Evolutionary conservation across 2,113 vertebrate genomes (phyloP).

Genomic region (Chroicocephalus ridibundus): DNA sequence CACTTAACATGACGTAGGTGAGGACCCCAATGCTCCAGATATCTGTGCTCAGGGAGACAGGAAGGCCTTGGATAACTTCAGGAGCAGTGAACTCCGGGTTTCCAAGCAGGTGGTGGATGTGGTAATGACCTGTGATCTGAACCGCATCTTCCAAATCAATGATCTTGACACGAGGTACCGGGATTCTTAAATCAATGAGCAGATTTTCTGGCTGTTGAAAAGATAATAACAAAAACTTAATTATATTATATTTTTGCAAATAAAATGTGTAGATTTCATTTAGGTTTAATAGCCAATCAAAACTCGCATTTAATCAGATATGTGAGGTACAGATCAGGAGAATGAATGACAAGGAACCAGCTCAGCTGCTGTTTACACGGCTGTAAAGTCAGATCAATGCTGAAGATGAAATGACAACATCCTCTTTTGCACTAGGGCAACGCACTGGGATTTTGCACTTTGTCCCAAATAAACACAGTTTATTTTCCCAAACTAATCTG

Average conservation of each 20-base stretch:
- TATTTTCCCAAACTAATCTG: background rate
- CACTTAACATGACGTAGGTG: slow-evolving; percentile 92
- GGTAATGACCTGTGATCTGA: slow-evolving; percentile 90
- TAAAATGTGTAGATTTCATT: background rate
- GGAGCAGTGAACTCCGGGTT: slow-evolving; percentile 96
- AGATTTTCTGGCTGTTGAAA: slow-evolving; percentile 92
- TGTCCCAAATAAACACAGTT: background rate
- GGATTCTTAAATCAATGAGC: slow-evolving; percentile 88
- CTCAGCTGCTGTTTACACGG: background rate
- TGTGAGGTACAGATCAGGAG: background rate
- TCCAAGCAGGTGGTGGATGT: slow-evolving; percentile 91
- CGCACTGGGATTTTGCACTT: background rate
- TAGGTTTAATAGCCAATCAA: background rate
- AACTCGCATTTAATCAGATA: background rate
- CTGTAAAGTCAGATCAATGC: background rate
- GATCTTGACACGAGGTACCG: slow-evolving; percentile 88
- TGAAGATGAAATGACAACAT: background rate
- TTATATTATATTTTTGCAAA: background rate
- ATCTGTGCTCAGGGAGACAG: slow-evolving; percentile 89
- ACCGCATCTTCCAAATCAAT: slow-evolving; percentile 94
- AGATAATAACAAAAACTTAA: background rate
- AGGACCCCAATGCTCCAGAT: slow-evolving; percentile 95
- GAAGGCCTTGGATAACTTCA: slow-evolving; percentile 92
- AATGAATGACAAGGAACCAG: background rate
- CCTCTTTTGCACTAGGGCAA: background rate